Evolutionary conservation across 2,888 invertebrate genomes (phyloP).

Genomic region (Lasioglossum oenotherae): DNA sequence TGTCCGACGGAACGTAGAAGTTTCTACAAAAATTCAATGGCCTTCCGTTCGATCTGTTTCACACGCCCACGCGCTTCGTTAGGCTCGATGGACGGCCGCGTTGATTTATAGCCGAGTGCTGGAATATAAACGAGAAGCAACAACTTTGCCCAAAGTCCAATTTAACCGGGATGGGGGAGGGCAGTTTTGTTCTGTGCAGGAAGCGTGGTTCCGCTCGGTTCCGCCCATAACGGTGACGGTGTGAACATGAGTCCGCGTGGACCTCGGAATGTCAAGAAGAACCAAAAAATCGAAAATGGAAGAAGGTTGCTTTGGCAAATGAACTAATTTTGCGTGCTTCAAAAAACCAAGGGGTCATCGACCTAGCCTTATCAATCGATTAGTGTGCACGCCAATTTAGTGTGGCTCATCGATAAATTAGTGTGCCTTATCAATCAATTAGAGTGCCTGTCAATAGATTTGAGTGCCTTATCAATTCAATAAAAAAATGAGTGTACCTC

Average conservation of each 20-base stretch:
- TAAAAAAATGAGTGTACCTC: too few species aligned
- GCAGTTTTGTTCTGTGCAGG: conserved; percentile 77
- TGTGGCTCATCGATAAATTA: too few species aligned
- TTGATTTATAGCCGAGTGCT: conserved; percentile 66
- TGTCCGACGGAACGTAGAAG: conserved; percentile 35
- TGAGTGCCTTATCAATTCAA: too few species aligned
- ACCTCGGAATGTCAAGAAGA: conserved; percentile 37
- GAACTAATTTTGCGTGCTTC: too few species aligned
- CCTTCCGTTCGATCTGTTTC: conserved; percentile 67
- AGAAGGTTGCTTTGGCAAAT: too few species aligned
- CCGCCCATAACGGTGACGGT: conserved; percentile 80
- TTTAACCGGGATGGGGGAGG: conserved; percentile 69
- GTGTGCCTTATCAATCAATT: too few species aligned
- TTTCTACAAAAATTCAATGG: conserved; percentile 62
- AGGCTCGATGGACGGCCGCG: conserved; percentile 57
- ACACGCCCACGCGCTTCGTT: conserved; percentile 60
- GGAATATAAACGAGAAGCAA: conserved; percentile 58
- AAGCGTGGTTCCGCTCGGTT: conserved; percentile 80
- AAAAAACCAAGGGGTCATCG: too few species aligned
- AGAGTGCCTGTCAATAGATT: too few species aligned
- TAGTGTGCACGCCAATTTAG: too few species aligned
- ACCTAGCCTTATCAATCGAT: too few species aligned
- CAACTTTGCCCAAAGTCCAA: conserved; percentile 74
- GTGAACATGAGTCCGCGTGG: conserved; percentile 67
- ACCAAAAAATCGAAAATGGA: too few species aligned